phyloP scores from a whole-genome alignment of 2,888 invertebrate species.

The Aelia acuminata region DNA sequence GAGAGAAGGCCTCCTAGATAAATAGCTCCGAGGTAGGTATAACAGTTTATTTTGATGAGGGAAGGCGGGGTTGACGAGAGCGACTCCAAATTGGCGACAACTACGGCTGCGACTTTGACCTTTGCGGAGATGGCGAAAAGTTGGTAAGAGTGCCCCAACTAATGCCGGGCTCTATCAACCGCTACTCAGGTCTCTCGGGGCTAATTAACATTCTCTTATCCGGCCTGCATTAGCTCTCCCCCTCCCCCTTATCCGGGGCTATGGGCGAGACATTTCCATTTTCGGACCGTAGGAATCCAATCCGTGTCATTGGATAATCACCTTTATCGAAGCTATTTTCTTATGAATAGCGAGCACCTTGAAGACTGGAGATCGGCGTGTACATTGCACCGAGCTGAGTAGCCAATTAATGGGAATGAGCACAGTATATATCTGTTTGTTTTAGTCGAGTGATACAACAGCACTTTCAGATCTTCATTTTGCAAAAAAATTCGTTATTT shows the following conservation, averaged over 20 bases:
- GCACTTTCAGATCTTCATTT: too few species aligned
- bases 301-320: not conserved
- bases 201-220: constrained; percentile 13
- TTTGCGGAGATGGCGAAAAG: not conserved
- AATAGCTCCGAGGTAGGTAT: not conserved
- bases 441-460: too few species aligned
- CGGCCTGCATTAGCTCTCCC: not conserved
- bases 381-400: not conserved
- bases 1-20: constrained; percentile 23
- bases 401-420: not conserved
- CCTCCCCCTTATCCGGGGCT: not conserved
- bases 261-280: not conserved
- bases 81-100: constrained; percentile 3
- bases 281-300: not conserved
- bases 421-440: too few species aligned
- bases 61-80: not conserved
- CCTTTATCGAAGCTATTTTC: not conserved
- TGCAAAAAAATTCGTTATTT: too few species aligned
- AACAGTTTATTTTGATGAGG: constrained; percentile 26
- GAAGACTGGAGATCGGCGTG: not conserved
- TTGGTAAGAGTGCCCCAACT: not conserved
- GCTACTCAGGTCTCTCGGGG: too few species aligned
- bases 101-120: not conserved
- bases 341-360: not conserved
- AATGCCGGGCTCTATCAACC: not conserved